Percentiles rank a stretch among this genome's conserved stretches.
These are phyloP conservation scores for Thunnus maccoyii DNA, from an alignment of 2,113 vertebrate genomes.

Conservation along the genomic window DNA sequence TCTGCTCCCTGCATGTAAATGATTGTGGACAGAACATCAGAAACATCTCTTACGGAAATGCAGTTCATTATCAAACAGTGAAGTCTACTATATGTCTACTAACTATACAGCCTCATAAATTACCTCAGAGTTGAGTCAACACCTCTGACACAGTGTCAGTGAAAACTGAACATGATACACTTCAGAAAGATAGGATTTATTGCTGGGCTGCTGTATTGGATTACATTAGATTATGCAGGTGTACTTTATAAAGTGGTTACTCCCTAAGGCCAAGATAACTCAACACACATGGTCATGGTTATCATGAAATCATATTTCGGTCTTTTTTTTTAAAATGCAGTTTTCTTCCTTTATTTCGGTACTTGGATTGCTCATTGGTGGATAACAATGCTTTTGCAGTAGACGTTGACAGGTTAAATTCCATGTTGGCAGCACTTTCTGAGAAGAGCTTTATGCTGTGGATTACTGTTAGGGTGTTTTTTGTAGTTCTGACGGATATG, in stretches of 20 bases:
- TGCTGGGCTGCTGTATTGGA: neutral
- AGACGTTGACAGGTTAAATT: neutral
- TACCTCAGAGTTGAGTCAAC: conserved; percentile 2
- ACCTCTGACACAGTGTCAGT: conserved; percentile 16
- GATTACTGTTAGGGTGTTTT: neutral
- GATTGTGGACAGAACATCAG: conserved; percentile 5
- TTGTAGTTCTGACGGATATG: neutral
- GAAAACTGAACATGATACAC: conserved; percentile 10
- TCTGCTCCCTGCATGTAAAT: conserved; percentile 18
- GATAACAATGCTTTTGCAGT: neutral
- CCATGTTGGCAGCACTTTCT: neutral
- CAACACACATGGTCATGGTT: too few relatives aligned
- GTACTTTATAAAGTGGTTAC: neutral
- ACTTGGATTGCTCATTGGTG: neutral
- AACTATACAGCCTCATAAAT: conserved; percentile 28
- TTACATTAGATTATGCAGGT: neutral
- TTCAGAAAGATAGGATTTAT: conserved; percentile 1
- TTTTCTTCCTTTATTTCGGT: neutral
- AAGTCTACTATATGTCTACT: neutral
- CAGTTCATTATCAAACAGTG: conserved; percentile 7
- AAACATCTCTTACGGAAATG: conserved; percentile 32
- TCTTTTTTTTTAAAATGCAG: neutral
- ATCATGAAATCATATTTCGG: too few relatives aligned
- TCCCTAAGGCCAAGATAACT: neutral
- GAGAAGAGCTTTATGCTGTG: neutral